Conservation (phyloP, 2,113 vertebrate genomes). For the Daphoenositta chrysoptera region DNA sequence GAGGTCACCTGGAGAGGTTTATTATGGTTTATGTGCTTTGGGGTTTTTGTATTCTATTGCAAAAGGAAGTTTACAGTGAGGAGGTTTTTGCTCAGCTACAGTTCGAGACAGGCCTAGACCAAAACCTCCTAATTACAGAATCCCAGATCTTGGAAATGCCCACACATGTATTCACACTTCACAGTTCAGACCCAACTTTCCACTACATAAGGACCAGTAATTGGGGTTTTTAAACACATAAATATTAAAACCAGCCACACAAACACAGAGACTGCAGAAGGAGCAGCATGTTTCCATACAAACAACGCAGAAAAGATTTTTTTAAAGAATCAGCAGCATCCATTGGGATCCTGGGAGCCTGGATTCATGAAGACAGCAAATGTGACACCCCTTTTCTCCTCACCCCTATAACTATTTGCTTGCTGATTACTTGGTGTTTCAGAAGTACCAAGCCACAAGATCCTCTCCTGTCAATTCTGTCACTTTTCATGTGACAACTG, state of each 20-base stretch:
- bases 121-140: conserved; percentile 1
- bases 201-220: background rate
- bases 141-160: background rate
- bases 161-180: background rate
- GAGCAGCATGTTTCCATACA: background rate
- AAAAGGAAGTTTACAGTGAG: background rate
- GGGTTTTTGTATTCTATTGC: background rate
- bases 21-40: background rate
- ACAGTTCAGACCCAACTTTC: background rate
- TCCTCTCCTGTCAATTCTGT: background rate
- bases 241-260: background rate
- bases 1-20: background rate
- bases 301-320: background rate
- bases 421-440: background rate
- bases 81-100: background rate
- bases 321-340: background rate
- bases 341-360: background rate
- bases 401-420: background rate
- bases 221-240: background rate
- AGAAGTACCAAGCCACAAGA: background rate
- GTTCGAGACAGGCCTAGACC: background rate
- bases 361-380: background rate
- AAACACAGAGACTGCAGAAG: background rate
- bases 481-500: conserved; percentile 1
- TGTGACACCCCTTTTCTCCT: background rate